Percentiles rank a stretch among this genome's conserved stretches.
phyloP scores from a whole-genome alignment of 2,113 vertebrate species.

The Alligator mississippiensis region DNA sequence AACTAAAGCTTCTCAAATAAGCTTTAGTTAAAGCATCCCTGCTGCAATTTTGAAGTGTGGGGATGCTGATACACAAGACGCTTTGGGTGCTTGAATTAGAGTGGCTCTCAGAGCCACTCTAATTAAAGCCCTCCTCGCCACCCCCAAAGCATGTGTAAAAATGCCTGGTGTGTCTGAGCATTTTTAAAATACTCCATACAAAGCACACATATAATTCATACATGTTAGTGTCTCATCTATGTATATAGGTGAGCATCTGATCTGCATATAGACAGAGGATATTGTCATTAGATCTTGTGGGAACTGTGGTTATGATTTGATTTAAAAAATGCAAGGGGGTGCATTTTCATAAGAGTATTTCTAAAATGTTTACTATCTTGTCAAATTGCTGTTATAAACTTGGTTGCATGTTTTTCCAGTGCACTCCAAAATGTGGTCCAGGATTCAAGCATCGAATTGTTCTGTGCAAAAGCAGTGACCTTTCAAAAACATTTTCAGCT shows the following conservation, averaged over 20 bases:
- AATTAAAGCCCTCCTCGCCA: too few relatives aligned
- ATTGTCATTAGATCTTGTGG: background rate
- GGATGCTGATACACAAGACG: too few relatives aligned
- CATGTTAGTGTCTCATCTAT: background rate
- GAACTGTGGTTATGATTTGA: background rate
- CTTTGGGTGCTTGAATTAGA: too few relatives aligned
- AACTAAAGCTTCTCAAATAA: too few relatives aligned
- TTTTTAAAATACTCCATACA: background rate
- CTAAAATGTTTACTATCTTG: background rate
- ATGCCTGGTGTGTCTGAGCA: background rate
- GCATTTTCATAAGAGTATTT: background rate
- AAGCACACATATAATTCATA: background rate
- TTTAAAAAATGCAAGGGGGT: background rate
- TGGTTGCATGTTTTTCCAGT: slow-evolving; percentile 76
- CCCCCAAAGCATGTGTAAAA: too few relatives aligned
- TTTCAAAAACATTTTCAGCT: slow-evolving; percentile 91
- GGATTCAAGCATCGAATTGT: slow-evolving; percentile 97
- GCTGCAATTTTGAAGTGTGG: too few relatives aligned
- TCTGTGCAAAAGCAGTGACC: slow-evolving; percentile 95
- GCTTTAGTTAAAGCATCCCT: too few relatives aligned
- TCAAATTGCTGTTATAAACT: slow-evolving; percentile 9
- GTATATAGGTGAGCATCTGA: too few relatives aligned
- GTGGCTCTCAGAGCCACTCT: too few relatives aligned
- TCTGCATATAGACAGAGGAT: background rate
- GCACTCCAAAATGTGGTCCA: slow-evolving; percentile 95